Conservation (phyloP, 2,888 invertebrate species). For the Drosophila limbata region DNA sequence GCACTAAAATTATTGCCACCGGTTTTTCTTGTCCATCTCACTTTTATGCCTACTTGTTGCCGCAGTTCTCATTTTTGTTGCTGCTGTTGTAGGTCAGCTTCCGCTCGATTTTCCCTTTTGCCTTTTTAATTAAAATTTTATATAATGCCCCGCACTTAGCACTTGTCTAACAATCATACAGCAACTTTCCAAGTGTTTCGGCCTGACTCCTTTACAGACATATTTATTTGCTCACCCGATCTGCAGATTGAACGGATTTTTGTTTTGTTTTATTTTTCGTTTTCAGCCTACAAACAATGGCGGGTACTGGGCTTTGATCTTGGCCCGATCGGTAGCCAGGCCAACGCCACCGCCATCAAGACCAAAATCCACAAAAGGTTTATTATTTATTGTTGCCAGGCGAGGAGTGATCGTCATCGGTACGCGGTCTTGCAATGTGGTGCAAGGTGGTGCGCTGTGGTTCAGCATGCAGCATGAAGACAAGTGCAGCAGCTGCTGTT, state of each 20-base stretch:
- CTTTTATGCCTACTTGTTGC: constrained; percentile 74
- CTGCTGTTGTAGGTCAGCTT: constrained; percentile 55
- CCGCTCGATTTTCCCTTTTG: constrained; percentile 73
- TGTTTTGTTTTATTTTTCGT: constrained; percentile 5
- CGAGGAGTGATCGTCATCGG: constrained; percentile 41
- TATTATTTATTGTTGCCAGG: constrained; percentile 80
- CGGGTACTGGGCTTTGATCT: constrained; percentile 72
- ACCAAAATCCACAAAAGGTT: constrained; percentile 79
- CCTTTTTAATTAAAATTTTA: constrained; percentile 73
- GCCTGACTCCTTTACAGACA: constrained; percentile 38
- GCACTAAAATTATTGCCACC: constrained; percentile 76
- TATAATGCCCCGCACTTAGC: constrained; percentile 68
- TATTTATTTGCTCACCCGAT: constrained; percentile 55
- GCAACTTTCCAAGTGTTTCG: constrained; percentile 68
- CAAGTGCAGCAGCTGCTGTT: constrained; percentile 61
- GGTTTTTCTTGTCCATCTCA: constrained; percentile 69
- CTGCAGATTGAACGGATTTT: constrained; percentile 5
- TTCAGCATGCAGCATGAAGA: constrained; percentile 24
- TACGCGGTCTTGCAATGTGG: constrained; percentile 2
- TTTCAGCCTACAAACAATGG: constrained; percentile 67
- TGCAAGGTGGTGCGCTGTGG: constrained; percentile 7
- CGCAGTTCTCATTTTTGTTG: constrained; percentile 19
- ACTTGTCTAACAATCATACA: constrained; percentile 68
- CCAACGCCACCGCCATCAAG: constrained; percentile 74
- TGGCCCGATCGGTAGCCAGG: constrained; percentile 70